A percentile compares a stretch with the other conserved stretches of the same genome.
Conservation (phyloP, 2,888 invertebrate genomes). For the Clivina fossor region DNA sequence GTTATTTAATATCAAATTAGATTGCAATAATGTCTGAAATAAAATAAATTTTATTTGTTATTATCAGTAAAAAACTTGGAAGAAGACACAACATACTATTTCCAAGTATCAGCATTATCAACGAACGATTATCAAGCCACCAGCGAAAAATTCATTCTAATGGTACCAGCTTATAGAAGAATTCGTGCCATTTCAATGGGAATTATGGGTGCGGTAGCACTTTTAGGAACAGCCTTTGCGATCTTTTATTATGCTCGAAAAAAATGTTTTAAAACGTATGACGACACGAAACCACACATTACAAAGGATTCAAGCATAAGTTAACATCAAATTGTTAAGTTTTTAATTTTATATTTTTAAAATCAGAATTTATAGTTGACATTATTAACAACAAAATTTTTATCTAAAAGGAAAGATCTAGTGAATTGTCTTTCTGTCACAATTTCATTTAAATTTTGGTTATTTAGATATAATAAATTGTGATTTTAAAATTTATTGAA, state of each 20-base stretch:
- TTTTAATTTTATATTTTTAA: not conserved
- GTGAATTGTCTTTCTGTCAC: not conserved
- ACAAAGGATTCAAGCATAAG: slow-evolving; percentile 15
- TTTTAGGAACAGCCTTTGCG: slow-evolving; percentile 65
- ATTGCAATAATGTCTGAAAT: not conserved
- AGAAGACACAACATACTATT: slow-evolving; percentile 73
- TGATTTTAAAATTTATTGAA: not conserved
- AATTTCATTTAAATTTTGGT: not conserved
- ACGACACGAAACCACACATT: slow-evolving; percentile 9
- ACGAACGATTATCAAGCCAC: slow-evolving; percentile 63
- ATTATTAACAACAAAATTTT: not conserved
- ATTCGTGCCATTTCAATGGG: slow-evolving; percentile 72
- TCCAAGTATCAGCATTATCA: slow-evolving; percentile 71
- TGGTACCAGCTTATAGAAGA: slow-evolving; percentile 70
- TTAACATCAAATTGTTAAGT: slow-evolving; percentile 4
- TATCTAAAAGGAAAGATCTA: too few species aligned
- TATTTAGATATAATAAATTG: not conserved
- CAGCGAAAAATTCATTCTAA: slow-evolving; percentile 63
- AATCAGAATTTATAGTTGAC: not conserved
- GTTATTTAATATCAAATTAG: too few species aligned
- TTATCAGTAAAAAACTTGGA: slow-evolving; percentile 65
- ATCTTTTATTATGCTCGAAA: slow-evolving; percentile 62
- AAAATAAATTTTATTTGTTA: not conserved
- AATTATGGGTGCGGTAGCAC: slow-evolving; percentile 68
- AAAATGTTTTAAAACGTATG: slow-evolving; percentile 48